These are phyloP conservation scores for Melanaphis sacchari DNA, from an alignment of 1,140 invertebrate species.

Conservation along the genomic window DNA sequence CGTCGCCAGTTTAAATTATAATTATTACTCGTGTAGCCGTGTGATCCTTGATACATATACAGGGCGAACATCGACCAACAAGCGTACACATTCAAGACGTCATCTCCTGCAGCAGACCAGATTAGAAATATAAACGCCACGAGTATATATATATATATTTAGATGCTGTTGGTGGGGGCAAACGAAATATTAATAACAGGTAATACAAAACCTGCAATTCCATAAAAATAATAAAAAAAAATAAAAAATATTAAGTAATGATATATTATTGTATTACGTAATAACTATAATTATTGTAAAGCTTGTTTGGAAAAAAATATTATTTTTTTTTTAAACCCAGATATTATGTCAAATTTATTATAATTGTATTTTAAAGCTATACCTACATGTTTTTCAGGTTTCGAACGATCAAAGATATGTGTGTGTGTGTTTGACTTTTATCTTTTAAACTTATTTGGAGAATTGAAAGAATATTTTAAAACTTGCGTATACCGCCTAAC, in stretches of 20 bases:
- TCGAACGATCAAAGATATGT: too few relatives aligned
- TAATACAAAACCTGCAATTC: neutral
- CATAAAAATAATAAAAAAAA: neutral
- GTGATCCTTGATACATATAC: neutral
- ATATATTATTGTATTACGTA: neutral
- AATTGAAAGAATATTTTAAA: too few relatives aligned
- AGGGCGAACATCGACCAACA: neutral
- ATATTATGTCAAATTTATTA: neutral
- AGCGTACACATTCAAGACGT: neutral
- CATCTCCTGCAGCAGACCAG: neutral
- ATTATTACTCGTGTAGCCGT: neutral
- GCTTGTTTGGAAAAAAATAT: neutral
- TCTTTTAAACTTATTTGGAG: too few relatives aligned
- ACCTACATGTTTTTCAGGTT: too few relatives aligned
- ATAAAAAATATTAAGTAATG: neutral
- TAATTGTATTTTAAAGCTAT: too few relatives aligned
- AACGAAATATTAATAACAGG: neutral
- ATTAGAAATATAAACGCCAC: neutral
- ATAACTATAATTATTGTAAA: neutral
- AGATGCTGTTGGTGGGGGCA: neutral
- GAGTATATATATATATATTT: neutral
- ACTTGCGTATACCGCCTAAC: too few relatives aligned
- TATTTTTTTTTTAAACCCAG: neutral
- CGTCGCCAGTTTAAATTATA: slow-evolving; percentile 7
- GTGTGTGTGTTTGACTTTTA: too few relatives aligned